Evolutionary conservation across 2,113 vertebrate genomes (phyloP).

Genomic region (Petrocephalus microphthalmus): DNA sequence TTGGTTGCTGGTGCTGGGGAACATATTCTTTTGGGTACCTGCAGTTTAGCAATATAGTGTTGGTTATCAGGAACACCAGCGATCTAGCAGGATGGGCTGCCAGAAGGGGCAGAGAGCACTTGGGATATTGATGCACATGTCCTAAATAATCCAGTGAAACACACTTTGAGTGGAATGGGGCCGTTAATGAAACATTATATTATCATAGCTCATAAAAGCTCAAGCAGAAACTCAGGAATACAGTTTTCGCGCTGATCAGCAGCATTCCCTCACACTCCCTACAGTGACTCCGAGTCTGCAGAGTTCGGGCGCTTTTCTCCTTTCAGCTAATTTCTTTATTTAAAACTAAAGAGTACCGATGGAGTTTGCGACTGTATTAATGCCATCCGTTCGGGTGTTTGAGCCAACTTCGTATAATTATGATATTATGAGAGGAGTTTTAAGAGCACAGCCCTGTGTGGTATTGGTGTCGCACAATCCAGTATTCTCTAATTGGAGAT

Average conservation of each 20-base stretch:
- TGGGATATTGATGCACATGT: background rate
- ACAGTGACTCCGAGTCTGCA: too few species aligned
- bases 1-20: background rate
- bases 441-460: background rate
- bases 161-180: background rate
- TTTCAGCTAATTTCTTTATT: background rate
- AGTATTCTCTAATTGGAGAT: background rate
- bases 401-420: background rate
- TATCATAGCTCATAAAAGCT: background rate
- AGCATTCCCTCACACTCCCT: background rate
- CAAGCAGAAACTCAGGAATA: background rate
- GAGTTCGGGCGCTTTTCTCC: too few species aligned
- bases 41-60: background rate
- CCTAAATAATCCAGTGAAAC: background rate
- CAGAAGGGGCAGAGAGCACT: background rate
- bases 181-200: background rate
- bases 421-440: background rate
- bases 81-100: background rate
- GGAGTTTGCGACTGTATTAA: background rate
- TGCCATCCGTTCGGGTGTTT: background rate
- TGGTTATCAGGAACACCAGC: background rate
- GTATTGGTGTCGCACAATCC: background rate
- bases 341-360: background rate
- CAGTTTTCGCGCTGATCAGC: background rate
- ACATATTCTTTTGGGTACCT: background rate